A percentile compares a stretch with the other conserved stretches of the same genome.
phyloP scores from a whole-genome alignment of 1,140 invertebrate genomes.

The Penaeus vannamei region DNA sequence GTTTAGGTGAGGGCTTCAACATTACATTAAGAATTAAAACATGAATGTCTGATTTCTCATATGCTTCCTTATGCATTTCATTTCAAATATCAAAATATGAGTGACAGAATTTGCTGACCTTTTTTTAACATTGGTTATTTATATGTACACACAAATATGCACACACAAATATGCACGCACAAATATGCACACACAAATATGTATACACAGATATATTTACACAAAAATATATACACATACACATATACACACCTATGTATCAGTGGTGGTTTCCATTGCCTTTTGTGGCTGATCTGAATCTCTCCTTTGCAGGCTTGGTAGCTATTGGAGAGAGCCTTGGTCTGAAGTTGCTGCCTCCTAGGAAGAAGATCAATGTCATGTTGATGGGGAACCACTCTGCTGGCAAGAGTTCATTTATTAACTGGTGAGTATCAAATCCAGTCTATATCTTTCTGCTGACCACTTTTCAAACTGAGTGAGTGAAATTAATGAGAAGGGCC shows the following conservation, averaged over 20 bases:
- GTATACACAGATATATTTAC: neutral
- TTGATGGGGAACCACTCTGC: slow-evolving; percentile 79
- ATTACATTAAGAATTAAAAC: too few relatives aligned
- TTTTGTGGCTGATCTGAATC: slow-evolving; percentile 16
- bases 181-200: neutral
- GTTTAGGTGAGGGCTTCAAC: too few relatives aligned
- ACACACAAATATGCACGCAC: neutral
- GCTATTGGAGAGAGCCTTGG: slow-evolving; percentile 75
- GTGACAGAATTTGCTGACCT: too few relatives aligned
- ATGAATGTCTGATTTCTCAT: too few relatives aligned
- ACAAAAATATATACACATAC: slow-evolving; percentile 13
- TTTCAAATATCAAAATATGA: too few relatives aligned
- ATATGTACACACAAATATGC: neutral
- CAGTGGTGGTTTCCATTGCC: neutral
- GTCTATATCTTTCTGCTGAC: neutral
- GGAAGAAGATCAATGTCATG: slow-evolving; percentile 77
- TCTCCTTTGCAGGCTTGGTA: slow-evolving; percentile 73
- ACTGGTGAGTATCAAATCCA: slow-evolving; percentile 74
- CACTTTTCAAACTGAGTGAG: too few relatives aligned
- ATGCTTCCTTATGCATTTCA: too few relatives aligned
- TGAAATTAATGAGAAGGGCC: too few relatives aligned
- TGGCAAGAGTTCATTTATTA: slow-evolving; percentile 79
- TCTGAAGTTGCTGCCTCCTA: slow-evolving; percentile 74
- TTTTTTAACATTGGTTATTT: too few relatives aligned
- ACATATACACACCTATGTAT: neutral